These are phyloP conservation scores for Petrosia ficiformis DNA, from an alignment of 37 sponge, comb jelly and placozoan genomes.

Conservation along the genomic window DNA sequence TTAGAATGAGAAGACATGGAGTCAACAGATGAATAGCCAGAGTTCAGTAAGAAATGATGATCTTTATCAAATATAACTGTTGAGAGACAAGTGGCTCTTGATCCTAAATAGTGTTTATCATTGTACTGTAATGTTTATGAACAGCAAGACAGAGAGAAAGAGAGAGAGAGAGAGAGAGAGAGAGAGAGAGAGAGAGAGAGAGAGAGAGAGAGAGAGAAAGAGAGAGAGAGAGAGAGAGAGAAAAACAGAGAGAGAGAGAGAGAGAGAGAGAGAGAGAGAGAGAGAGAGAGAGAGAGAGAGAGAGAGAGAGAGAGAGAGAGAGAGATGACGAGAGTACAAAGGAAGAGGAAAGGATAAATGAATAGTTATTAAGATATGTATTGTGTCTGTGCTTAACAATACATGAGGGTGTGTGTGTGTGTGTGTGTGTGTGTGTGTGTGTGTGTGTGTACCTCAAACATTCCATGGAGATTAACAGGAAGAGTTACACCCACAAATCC, in stretches of 20 bases:
- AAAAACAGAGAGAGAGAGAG: conserved; percentile 12
- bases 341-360: conserved; percentile 2
- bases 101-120: neutral
- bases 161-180: conserved; percentile 19
- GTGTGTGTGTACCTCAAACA: neutral
- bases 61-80: conserved; percentile 3
- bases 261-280: conserved; percentile 28
- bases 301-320: conserved; percentile 12
- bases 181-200: conserved; percentile 31
- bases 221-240: conserved; percentile 18
- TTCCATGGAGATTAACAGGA: neutral
- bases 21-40: too few species aligned
- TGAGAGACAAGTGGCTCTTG: neutral
- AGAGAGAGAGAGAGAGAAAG: conserved; percentile 48
- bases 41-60: neutral
- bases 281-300: conserved; percentile 16
- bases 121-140: conserved; percentile 10
- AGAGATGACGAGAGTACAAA: neutral
- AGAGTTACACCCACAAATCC: neutral
- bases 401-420: too few species aligned
- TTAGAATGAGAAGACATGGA: too few species aligned
- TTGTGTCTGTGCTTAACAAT: too few species aligned
- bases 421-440: too few species aligned
- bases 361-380: too few species aligned
- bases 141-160: neutral